These are phyloP conservation scores for Phortica variegata DNA, from an alignment of 1,140 invertebrate species.

Conservation along the genomic window DNA sequence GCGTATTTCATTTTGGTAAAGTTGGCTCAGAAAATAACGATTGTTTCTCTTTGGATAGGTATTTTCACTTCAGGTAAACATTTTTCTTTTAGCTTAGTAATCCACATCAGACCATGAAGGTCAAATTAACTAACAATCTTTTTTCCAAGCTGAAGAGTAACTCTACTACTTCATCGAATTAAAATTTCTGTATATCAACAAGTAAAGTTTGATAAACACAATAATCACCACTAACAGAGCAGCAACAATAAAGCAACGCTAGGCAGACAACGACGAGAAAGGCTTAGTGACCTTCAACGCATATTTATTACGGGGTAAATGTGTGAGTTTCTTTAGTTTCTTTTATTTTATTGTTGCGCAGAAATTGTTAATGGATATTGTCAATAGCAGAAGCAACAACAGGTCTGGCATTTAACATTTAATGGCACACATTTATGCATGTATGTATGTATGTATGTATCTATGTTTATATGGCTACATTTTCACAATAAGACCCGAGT, in stretches of 20 bases:
- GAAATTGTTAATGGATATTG: conserved; percentile 32
- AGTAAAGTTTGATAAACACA: conserved; percentile 38
- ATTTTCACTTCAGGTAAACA: no score
- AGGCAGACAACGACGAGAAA: conserved; percentile 42
- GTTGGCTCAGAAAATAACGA: no score
- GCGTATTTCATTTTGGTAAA: no score
- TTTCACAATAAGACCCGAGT: conserved; percentile 10
- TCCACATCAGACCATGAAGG: conserved; percentile 10
- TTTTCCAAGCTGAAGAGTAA: background rate
- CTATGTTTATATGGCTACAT: conserved; percentile 7
- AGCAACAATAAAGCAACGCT: conserved; percentile 25
- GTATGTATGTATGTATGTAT: conserved; percentile 2
- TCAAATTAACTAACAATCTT: conserved; percentile 8
- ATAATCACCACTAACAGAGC: conserved; percentile 24
- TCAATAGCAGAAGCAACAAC: conserved; percentile 25
- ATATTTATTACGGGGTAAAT: conserved; percentile 30
- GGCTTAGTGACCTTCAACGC: conserved; percentile 53
- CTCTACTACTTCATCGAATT: conserved; percentile 8
- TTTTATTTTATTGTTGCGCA: conserved; percentile 30
- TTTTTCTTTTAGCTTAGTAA: background rate
- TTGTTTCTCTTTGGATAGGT: no score
- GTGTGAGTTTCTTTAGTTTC: conserved; percentile 24
- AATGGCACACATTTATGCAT: conserved; percentile 4
- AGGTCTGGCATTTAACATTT: background rate
- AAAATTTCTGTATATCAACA: conserved; percentile 38